These are phyloP conservation scores for Craniophora ligustri DNA, from an alignment of 2,888 invertebrate genomes.

Conservation along the genomic window DNA sequence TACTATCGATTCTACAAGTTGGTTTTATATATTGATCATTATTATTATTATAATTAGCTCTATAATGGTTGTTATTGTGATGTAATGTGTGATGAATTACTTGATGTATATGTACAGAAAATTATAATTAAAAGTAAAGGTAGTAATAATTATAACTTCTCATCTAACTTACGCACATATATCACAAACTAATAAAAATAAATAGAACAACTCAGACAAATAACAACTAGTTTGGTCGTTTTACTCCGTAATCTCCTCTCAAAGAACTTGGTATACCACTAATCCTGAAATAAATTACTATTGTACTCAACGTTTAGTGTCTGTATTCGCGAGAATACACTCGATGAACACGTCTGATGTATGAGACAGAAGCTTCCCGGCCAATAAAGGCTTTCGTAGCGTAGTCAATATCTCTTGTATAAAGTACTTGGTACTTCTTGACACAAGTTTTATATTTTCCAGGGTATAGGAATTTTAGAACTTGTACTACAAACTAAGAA, in stretches of 20 bases:
- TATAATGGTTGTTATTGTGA: no score
- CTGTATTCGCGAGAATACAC: constrained; percentile 42
- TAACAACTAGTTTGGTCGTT: constrained; percentile 13
- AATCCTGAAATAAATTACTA: constrained; percentile 51
- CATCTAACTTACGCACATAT: background rate
- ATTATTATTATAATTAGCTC: no score
- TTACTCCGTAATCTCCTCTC: constrained; percentile 35
- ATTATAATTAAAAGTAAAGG: no score
- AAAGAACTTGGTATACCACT: constrained; percentile 32
- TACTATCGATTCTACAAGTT: no score
- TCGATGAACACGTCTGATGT: constrained; percentile 26
- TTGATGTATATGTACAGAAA: no score
- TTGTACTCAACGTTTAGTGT: constrained; percentile 35
- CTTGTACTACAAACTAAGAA: no score
- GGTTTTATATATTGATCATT: no score
- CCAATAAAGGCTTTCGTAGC: constrained; percentile 6
- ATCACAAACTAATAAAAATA: constrained; percentile 8
- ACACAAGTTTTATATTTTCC: no score
- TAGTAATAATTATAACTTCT: background rate
- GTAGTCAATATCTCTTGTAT: background rate
- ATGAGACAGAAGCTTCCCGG: constrained; percentile 21
- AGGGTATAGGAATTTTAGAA: no score
- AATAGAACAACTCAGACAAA: constrained; percentile 11
- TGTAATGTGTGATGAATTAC: no score
- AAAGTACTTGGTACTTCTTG: background rate